These are phyloP conservation scores for Nemoura dubitans DNA, from an alignment of 2,888 invertebrate genomes.

Conservation along the genomic window DNA sequence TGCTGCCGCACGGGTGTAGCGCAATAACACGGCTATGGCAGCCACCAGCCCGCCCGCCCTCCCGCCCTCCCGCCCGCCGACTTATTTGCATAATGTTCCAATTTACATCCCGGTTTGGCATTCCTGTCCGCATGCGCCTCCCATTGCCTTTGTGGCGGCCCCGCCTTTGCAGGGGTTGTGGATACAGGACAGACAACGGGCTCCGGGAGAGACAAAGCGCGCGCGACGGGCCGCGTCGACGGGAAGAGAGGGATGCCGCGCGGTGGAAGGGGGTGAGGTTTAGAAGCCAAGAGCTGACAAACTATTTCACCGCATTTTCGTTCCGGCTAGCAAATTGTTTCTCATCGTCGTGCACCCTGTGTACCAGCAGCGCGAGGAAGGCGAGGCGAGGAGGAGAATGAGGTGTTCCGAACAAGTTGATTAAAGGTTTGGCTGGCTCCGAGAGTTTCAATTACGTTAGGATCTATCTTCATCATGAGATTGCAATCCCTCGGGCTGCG, in stretches of 20 bases:
- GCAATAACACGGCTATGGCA: slow-evolving; percentile 13
- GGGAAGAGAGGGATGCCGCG: background rate
- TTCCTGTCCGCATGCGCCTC: slow-evolving; percentile 31
- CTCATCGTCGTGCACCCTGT: slow-evolving; percentile 41
- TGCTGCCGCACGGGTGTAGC: background rate
- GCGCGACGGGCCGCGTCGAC: background rate
- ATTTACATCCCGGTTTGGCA: slow-evolving; percentile 48
- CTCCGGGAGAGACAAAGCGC: slow-evolving; percentile 17
- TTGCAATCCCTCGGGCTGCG: slow-evolving; percentile 42
- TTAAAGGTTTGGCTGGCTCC: slow-evolving; percentile 49
- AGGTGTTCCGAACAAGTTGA: slow-evolving; percentile 51
- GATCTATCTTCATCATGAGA: slow-evolving; percentile 32
- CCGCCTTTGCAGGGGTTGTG: slow-evolving; percentile 38
- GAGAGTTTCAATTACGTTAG: slow-evolving; percentile 50
- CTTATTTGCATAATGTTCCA: slow-evolving; percentile 51
- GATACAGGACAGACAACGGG: slow-evolving; percentile 7
- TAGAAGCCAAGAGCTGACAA: slow-evolving; percentile 49
- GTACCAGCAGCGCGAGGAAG: background rate
- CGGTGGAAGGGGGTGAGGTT: background rate
- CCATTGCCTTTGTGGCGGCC: slow-evolving; percentile 40
- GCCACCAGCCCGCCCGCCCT: background rate
- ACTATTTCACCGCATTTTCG: slow-evolving; percentile 52
- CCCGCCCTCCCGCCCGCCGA: background rate
- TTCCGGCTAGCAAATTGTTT: slow-evolving; percentile 52
- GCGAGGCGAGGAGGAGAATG: slow-evolving; percentile 44